A percentile compares a stretch with the other conserved stretches of the same genome.
Conservation (phyloP, 2,113 vertebrate genomes). For the Terrapene triunguis region DNA sequence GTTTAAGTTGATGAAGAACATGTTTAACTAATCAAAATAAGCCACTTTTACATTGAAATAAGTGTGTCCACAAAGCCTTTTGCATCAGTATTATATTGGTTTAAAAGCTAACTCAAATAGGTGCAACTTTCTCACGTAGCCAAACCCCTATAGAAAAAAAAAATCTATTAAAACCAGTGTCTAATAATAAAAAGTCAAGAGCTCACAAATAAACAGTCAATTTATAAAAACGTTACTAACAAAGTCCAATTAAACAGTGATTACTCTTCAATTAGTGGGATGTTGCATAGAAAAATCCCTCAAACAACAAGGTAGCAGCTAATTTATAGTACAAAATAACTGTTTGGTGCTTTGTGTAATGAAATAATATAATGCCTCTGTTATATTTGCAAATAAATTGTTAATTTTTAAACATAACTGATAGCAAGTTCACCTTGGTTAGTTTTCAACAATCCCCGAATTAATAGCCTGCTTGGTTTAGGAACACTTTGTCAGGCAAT, state of each 20-base stretch:
- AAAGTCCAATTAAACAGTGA: not conserved
- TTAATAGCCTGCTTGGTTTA: too few relatives aligned
- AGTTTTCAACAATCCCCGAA: too few relatives aligned
- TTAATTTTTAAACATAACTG: not conserved
- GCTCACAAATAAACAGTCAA: not conserved
- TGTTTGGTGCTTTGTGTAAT: not conserved
- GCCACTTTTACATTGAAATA: not conserved
- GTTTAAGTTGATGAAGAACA: not conserved
- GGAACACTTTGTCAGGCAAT: too few relatives aligned
- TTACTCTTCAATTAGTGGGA: not conserved
- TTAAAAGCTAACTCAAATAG: not conserved
- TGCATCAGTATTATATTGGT: not conserved
- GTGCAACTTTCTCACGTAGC: not conserved
- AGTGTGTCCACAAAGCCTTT: not conserved
- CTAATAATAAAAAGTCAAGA: not conserved
- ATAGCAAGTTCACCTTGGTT: not conserved
- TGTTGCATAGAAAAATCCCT: not conserved
- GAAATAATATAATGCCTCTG: not conserved
- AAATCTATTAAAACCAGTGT: not conserved
- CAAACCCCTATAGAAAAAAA: not conserved
- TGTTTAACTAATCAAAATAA: not conserved
- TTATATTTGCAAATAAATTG: not conserved
- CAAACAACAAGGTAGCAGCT: not conserved
- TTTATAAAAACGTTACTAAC: not conserved
- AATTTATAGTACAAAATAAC: not conserved